Conservation (phyloP, 37 sponge, comb jelly and placozoan genomes). For the Beroe forskalii region DNA sequence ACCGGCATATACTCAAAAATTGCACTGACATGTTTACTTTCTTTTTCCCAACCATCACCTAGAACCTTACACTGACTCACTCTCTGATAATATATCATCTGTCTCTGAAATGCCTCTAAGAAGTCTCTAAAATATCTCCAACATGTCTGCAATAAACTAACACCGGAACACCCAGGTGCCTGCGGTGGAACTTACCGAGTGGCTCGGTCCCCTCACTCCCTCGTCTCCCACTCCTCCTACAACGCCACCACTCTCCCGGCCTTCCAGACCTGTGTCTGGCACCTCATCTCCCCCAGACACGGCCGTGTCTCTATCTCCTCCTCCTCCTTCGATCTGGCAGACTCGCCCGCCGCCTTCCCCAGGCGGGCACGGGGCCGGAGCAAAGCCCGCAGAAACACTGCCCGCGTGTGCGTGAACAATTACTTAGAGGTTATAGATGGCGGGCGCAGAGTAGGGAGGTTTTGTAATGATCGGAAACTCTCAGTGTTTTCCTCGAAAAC, state of each 20-base stretch:
- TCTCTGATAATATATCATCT: too few species aligned
- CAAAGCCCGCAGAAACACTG: neutral
- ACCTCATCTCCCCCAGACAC: neutral
- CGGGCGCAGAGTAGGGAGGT: constrained; percentile 1
- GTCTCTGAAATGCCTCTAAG: too few species aligned
- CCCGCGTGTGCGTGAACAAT: neutral
- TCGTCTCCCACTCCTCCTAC: constrained; percentile 40
- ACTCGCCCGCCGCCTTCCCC: neutral
- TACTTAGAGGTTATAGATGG: constrained; percentile 43
- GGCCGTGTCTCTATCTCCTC: neutral
- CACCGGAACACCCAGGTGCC: too few species aligned
- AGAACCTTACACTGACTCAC: too few species aligned
- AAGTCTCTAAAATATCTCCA: too few species aligned
- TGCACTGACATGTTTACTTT: too few species aligned
- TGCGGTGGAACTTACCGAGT: constrained; percentile 2
- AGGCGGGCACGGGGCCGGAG: neutral
- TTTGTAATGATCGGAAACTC: constrained; percentile 28
- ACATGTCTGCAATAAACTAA: too few species aligned
- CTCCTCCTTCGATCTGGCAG: constrained; percentile 14
- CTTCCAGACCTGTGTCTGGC: constrained; percentile 19
- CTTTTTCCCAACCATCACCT: too few species aligned
- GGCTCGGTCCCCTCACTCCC: neutral
- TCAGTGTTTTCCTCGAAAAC: neutral
- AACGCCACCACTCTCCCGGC: constrained; percentile 23
- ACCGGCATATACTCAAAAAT: too few species aligned